A percentile compares a stretch with the other conserved stretches of the same genome.
Conservation (phyloP, 2,888 invertebrate species). For the Xylocampa areola region DNA sequence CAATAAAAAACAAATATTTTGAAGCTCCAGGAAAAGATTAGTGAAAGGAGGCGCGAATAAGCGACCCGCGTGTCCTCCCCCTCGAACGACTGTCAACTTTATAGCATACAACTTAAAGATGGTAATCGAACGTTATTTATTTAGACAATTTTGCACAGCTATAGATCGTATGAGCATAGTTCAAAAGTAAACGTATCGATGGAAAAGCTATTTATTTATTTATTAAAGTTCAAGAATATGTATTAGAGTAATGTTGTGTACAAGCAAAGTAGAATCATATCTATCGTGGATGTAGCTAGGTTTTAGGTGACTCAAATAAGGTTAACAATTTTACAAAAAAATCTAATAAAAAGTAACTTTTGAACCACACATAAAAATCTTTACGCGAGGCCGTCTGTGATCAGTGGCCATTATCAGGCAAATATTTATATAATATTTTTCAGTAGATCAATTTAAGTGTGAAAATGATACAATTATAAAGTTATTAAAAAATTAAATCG, state of each 20-base stretch:
- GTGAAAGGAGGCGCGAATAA: no score
- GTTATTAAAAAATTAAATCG: no score
- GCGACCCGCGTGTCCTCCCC: no score
- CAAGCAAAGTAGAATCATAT: constrained; percentile 11
- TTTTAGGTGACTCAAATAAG: not conserved
- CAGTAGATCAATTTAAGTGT: no score
- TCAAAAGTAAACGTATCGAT: constrained; percentile 28
- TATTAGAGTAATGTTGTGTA: constrained; percentile 13
- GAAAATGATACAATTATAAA: no score
- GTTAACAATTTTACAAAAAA: no score
- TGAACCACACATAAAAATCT: no score
- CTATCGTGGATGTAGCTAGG: not conserved
- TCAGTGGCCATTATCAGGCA: no score
- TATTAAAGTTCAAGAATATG: constrained; percentile 1
- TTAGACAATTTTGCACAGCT: constrained; percentile 39
- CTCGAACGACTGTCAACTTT: constrained; percentile 32
- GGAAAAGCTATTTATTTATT: constrained; percentile 43
- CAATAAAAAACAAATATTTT: not conserved
- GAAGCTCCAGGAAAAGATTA: not conserved
- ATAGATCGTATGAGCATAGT: constrained; percentile 18
- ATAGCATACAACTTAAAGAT: constrained; percentile 20
- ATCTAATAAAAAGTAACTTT: no score
- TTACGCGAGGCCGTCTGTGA: no score
- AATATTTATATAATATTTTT: no score
- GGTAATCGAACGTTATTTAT: constrained; percentile 23